Base-by-base conservation (phyloP, 2,113 vertebrate species). In the Thunnus maccoyii region DNA sequence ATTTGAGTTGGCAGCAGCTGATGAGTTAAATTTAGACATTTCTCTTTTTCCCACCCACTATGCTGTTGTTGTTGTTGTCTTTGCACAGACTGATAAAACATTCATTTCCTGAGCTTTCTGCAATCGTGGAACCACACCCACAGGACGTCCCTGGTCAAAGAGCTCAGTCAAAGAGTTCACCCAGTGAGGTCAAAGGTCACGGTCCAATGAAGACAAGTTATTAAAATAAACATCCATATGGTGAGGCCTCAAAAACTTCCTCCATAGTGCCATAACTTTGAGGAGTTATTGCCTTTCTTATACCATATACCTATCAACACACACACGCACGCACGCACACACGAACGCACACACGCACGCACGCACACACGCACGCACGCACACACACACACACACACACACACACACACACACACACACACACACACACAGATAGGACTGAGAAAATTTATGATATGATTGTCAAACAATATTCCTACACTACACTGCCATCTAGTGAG, bases 401-500 rank as follows among this genome's bases (percentile, higher is more conserved):
- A 61, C 17, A 52, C 27, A 68, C n/a, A 41, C 36, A 41, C 6
- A 8, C 5, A 41, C 36, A 41, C 36, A 41, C 36, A 41, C 36
- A 41, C 36, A 67, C 14, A 41, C 17, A 61, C 10, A 60, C 1
- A 20, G 18, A 76, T 14, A 46, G 56, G 51, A 20, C 56, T 71
- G 56, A 30, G 27, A 65, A 89, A 83, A 72, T 85, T 91, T 81
- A 8, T 62, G 44, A 82, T 80, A 41, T 65, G 47, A 86, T 81
- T 80, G 84, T 77, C 81, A 61, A 80, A 78, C 17, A 54, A 63
- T 82, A 87, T 63, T 57, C 51, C 81, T 85, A 71, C 80, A 67
- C 88, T 83, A 89, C 87, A 92, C 91, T 94, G 92, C 93, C 92
- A 94, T 92, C 93, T 94, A 93, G 93, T 91, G 92, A 80, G 66